Percentiles rank a stretch among this genome's conserved stretches.
Evolutionary conservation across 2,888 invertebrate genomes (phyloP).

Genomic region (Timandra comae): DNA sequence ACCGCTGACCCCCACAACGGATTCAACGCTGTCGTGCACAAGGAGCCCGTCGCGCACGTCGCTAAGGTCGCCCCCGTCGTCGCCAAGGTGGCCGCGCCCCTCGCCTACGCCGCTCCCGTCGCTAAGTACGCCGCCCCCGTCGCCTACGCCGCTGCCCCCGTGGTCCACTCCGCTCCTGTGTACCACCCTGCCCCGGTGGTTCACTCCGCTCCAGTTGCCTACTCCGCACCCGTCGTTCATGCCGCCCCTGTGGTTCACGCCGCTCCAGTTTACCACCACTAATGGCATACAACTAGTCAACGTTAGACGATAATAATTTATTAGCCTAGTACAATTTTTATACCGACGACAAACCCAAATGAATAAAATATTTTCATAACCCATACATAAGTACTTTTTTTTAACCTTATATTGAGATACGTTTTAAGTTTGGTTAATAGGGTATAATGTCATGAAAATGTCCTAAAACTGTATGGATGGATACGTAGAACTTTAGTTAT

Average conservation of each 20-base stretch:
- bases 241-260: slow-evolving; percentile 19
- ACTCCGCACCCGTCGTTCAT: slow-evolving; percentile 32
- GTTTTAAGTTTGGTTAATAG: no score
- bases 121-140: slow-evolving; percentile 7
- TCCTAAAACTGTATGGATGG: no score
- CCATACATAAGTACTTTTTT: no score
- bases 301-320: background rate
- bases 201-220: slow-evolving; percentile 33
- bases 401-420: no score
- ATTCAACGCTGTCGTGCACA: slow-evolving; percentile 70
- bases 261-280: slow-evolving; percentile 21
- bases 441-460: no score
- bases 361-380: no score
- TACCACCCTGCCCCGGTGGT: slow-evolving; percentile 19
- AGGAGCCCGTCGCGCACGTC: slow-evolving; percentile 34
- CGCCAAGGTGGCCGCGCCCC: slow-evolving; percentile 29
- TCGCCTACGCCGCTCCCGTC: slow-evolving; percentile 28
- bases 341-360: no score
- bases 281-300: slow-evolving; percentile 5
- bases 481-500: no score
- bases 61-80: slow-evolving; percentile 41
- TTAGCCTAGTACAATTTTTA: slow-evolving; percentile 15
- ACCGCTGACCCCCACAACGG: slow-evolving; percentile 65
- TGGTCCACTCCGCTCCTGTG: slow-evolving; percentile 14
- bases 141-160: slow-evolving; percentile 10